Evolutionary conservation across 2,797 vertebrate genomes (phyloP).

Genomic region (Neopelma chrysocephalum): DNA sequence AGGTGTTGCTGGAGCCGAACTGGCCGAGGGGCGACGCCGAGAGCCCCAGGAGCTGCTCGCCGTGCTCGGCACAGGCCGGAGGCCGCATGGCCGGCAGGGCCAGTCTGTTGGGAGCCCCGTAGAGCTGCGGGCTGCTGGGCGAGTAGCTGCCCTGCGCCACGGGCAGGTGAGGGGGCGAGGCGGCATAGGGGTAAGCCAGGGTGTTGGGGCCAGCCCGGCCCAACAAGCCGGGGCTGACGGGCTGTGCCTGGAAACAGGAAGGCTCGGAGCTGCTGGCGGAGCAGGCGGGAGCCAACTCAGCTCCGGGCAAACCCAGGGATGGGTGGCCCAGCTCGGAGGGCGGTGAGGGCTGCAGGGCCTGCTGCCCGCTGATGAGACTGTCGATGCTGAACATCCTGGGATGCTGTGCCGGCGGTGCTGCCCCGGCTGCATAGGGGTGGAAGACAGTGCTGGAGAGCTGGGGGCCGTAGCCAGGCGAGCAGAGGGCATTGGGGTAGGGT

Average conservation of each 20-base stretch:
- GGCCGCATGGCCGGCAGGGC: slow-evolving; percentile 80
- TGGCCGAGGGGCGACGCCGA: slow-evolving; percentile 70
- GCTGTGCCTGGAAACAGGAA: slow-evolving; percentile 81
- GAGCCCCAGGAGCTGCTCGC: slow-evolving; percentile 85
- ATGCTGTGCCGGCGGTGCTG: background rate
- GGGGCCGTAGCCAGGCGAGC: slow-evolving; percentile 61
- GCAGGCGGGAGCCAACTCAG: slow-evolving; percentile 83
- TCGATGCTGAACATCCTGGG: slow-evolving; percentile 92
- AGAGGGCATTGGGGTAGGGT: slow-evolving; percentile 67
- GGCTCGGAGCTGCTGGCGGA: slow-evolving; percentile 76
- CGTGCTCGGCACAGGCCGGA: slow-evolving; percentile 82
- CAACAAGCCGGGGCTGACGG: slow-evolving; percentile 40
- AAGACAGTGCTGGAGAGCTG: slow-evolving; percentile 58
- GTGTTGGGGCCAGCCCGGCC: slow-evolving; percentile 68
- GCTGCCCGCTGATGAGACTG: slow-evolving; percentile 89
- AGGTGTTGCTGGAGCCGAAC: slow-evolving; percentile 78
- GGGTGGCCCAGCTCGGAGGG: slow-evolving; percentile 76
- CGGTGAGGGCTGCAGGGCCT: slow-evolving; percentile 77
- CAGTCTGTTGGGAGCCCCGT: slow-evolving; percentile 81
- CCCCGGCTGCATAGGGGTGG: background rate
- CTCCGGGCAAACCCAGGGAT: slow-evolving; percentile 68
- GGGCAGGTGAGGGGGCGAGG: slow-evolving; percentile 80
- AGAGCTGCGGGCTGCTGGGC: slow-evolving; percentile 83
- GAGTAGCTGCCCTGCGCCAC: slow-evolving; percentile 84
- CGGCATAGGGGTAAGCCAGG: slow-evolving; percentile 80